Percentiles rank a stretch among this genome's conserved stretches.
These are phyloP conservation scores for Cheirogaleus major DNA, from an alignment of 2,797 vertebrate species.

Conservation along the genomic window DNA sequence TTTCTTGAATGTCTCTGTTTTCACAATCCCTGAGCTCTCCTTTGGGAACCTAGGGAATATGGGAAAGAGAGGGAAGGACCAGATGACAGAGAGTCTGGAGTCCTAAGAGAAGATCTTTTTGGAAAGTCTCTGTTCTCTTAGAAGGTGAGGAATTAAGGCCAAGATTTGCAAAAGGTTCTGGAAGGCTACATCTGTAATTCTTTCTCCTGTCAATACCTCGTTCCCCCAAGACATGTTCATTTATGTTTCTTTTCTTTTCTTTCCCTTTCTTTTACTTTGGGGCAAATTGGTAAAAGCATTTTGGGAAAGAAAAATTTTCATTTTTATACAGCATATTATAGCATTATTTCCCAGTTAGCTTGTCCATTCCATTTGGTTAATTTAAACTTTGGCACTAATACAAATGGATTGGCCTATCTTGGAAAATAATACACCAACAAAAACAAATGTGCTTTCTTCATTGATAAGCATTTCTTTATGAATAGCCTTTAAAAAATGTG, in stretches of 20 bases:
- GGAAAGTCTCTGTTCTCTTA: background rate
- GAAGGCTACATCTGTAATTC: background rate
- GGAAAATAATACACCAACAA: background rate
- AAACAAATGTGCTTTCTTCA: background rate
- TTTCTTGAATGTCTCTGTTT: background rate
- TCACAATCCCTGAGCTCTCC: background rate
- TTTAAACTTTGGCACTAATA: background rate
- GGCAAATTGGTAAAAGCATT: conserved; percentile 8
- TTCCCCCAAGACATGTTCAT: background rate
- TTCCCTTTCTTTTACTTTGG: conserved; percentile 33
- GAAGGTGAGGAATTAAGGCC: background rate
- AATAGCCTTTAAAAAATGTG: background rate
- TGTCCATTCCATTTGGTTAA: background rate
- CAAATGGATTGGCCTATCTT: conserved; percentile 19
- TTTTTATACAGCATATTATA: background rate
- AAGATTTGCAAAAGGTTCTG: background rate
- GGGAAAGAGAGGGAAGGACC: background rate
- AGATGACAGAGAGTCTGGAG: background rate
- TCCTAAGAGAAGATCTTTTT: background rate
- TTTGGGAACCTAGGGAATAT: background rate
- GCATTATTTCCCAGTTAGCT: background rate
- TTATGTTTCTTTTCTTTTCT: background rate
- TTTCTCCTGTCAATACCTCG: background rate
- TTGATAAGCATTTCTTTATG: conserved; percentile 36
- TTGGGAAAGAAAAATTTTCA: background rate